Conservation (phyloP, 1,140 invertebrate species). For the Bombus pascuorum region DNA sequence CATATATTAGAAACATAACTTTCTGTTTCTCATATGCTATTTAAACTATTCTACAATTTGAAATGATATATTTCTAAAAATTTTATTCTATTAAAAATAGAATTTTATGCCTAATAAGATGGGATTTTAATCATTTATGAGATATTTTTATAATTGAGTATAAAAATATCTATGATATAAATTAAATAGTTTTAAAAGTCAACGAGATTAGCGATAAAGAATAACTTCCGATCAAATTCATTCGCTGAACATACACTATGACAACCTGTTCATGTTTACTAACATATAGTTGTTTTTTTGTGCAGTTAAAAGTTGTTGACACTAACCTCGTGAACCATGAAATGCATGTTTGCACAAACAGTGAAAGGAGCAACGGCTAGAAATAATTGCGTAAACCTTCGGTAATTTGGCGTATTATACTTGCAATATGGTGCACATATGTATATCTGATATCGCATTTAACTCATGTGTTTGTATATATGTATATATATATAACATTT, state of each 20-base stretch:
- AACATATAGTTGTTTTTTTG: background rate
- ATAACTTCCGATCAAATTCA: background rate
- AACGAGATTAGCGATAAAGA: background rate
- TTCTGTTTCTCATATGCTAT: background rate
- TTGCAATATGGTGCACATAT: background rate
- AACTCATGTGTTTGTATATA: background rate
- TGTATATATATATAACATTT: no score
- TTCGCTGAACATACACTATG: background rate
- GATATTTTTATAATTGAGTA: background rate
- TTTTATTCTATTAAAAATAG: background rate
- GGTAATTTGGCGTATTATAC: constrained; percentile 15
- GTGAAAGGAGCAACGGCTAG: constrained; percentile 61
- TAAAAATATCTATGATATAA: background rate
- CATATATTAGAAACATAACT: background rate
- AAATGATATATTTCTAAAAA: background rate
- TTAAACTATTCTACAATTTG: background rate
- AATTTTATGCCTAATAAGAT: background rate
- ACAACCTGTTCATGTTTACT: no score
- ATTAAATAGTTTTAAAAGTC: background rate
- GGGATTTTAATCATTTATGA: background rate
- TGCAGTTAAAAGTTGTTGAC: constrained; percentile 45
- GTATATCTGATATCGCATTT: background rate
- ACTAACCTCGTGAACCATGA: constrained; percentile 62
- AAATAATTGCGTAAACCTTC: constrained; percentile 55
- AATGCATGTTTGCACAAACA: constrained; percentile 41